Conservation (phyloP, 1,140 invertebrate genomes). For the Aleiodes sp. region DNA sequence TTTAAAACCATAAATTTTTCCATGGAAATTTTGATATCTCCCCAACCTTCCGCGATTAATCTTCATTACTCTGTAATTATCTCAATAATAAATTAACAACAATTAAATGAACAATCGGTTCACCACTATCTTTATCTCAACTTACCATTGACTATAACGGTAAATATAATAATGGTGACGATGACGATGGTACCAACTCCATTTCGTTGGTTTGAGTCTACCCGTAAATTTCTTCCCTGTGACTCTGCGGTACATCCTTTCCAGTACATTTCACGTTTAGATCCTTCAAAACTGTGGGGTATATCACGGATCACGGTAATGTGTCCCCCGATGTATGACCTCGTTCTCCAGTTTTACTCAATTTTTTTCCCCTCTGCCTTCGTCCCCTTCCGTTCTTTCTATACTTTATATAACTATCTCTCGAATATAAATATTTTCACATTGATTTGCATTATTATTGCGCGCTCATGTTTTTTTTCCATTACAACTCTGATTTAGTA, state of each 20-base stretch:
- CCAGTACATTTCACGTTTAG: constrained; percentile 50
- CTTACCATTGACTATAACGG: constrained; percentile 48
- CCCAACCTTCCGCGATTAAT: no score
- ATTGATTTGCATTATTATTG: no score
- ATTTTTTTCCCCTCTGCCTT: neutral
- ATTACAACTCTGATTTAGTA: no score
- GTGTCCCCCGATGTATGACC: neutral
- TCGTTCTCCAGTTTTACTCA: neutral
- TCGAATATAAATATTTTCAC: no score
- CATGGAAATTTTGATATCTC: no score
- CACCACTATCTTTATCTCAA: neutral
- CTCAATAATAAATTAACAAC: neutral
- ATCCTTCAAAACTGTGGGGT: constrained; percentile 36
- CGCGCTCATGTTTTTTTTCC: no score
- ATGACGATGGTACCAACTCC: constrained; percentile 41
- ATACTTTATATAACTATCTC: no score
- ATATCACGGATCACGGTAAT: constrained; percentile 1
- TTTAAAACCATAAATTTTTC: no score
- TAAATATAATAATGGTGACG: constrained; percentile 44
- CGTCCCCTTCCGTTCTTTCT: no score
- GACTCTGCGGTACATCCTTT: constrained; percentile 48
- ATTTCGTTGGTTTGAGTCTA: constrained; percentile 28
- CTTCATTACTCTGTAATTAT: neutral
- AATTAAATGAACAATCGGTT: no score
- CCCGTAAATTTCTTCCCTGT: constrained; percentile 47